Evolutionary conservation across 2,888 invertebrate genomes (phyloP), one percentile per base, ranked within the genome.

Genomic region (Sphecodes monilicornis): DNA sequence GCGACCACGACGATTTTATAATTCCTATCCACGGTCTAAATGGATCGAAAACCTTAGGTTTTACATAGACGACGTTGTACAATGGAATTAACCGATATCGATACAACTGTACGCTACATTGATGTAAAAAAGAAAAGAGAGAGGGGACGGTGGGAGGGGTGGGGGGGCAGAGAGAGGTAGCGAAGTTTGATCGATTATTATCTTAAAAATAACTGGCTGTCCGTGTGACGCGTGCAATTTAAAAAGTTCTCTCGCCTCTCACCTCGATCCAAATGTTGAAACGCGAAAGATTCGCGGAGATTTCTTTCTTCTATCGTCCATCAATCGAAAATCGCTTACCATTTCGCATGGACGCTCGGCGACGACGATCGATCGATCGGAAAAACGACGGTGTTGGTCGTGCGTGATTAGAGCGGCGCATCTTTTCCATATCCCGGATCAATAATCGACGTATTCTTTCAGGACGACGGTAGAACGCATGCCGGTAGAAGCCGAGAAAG

Each of bases 391-490:
- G 76, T 74, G 46, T 81, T 71, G 60, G 73, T 78, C 76, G 76
- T 69, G 78, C 72, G 70, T 69, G 85, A 85, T 78, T 85, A 85
- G 66, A 76, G 57, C 78, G 70, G 81, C 85, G 81, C 77, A 85
- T 82, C 78, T 82, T 86, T 84, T 78, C 76, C 82, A 80, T 76
- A 78, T 66, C 73, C 71, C 70, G 76, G 80, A 84, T 87, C 85
- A 87, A 87, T 89, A 89, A 89, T 87, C 71, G 80, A 81, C 83
- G 83, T 82, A 82, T 86, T 78, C 60, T 95, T 96, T 64, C 95
- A 98, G 97, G 92, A 97, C 76, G 97, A 98, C 92, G 98, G 98
- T 43, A 96, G 97, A 84, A 98, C 98, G 0, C 97, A 98, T 93
- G 94, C 95, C 0, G 97, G 97, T 39, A 94, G 95, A 81, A 96